Evolutionary conservation across 2,888 invertebrate genomes (phyloP), one percentile per base, ranked within the genome.

Genomic region (Punctoribates punctum): DNA sequence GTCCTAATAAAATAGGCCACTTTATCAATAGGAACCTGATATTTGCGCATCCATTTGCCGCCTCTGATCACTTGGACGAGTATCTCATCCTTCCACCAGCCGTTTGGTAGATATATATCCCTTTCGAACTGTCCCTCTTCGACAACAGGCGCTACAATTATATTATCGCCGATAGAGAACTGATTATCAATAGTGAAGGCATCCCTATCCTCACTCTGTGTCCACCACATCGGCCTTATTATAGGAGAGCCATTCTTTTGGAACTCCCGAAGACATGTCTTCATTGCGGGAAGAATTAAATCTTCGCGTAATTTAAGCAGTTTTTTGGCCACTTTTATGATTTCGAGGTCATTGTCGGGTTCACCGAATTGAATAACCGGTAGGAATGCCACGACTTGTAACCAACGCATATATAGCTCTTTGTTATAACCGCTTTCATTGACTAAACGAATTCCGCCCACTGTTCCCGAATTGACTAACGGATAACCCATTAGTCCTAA

Each of bases 401-500:
- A 84, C 96, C 96, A 97, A 77, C 96, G 87, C 79, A 93, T 89
- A 81, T 92, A 95, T 74, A 96, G 84, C 82, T 96, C 94, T 79
- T 89, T 88, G 80, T 92, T 90, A 54, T 91, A 83, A 15, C 75
- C 73, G 46, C 86, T 78, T 62, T 83, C 17, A 79, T 78, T 62
- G 9, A 73, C 54, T 13, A 65, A 29, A 80, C 77, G 74, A 74
- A 94, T 94, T 0, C 95, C 97, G 0, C 97, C 97, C 0, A 97
- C 93, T 5, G 95, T 91, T 0, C 96, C 96, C 0, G 96, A 94
- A 86, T 96, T 89, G 62, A 96, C 88, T 81, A 96, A 96, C 0
- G 95, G 95, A 84, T 92, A 96, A 0, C 97, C 97, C 73, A 93
- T 89, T 27, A 96, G 88, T 0, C 96, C 95, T 80, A 96, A 91